Base-by-base conservation (phyloP, 2,888 invertebrate genomes). In the Ceriagrion tenellum region DNA sequence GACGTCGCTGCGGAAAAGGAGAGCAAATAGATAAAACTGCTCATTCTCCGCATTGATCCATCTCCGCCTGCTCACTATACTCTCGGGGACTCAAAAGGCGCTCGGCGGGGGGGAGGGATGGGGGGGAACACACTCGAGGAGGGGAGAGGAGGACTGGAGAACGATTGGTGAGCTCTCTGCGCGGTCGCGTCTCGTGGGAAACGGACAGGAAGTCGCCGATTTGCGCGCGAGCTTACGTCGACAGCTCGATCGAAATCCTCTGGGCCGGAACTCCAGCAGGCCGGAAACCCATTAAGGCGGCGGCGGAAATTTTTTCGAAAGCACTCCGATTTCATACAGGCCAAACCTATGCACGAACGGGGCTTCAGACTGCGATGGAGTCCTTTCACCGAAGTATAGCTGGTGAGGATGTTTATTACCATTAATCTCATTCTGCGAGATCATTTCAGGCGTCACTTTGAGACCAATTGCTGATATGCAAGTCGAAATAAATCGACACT, bases 211-310 rank as follows among this genome's bases (percentile, higher is more conserved):
- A 69, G 69, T 69, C 69, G 26, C 12, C 69, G 69, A 69, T 69
- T 69, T 69, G 69, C 69, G 69, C 69, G 2, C 47, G 26, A 26
- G 69, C 63, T 23, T 18, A 69, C 69, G 26, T 10, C 69, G 10
- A 10, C 69, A n/a, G 69, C 69, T 69, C 69, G 69, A 69, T 81
- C 81, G 30, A 81, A 81, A 81, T 81, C 81, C 81, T 81, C 81
- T 81, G 81, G 30, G 81, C 81, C 81, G 81, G 81, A 81, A 81
- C 81, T 30, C 35, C 30, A 18, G 81, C 16, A 12, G 59, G 81
- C 81, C 35, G 81, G 81, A 81, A 81, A 35, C 81, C 81, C 81
- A 35, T 16, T 35, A 16, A n/a, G 81, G 81, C 13, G 35, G 16
- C 3, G 30, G 30, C 1, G 35, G 81, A 35, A n/a, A 35, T 81